Percentiles rank a stretch among this genome's conserved stretches.
Conservation (phyloP, 2,113 vertebrate genomes). For the Pterophyllum scalare region DNA sequence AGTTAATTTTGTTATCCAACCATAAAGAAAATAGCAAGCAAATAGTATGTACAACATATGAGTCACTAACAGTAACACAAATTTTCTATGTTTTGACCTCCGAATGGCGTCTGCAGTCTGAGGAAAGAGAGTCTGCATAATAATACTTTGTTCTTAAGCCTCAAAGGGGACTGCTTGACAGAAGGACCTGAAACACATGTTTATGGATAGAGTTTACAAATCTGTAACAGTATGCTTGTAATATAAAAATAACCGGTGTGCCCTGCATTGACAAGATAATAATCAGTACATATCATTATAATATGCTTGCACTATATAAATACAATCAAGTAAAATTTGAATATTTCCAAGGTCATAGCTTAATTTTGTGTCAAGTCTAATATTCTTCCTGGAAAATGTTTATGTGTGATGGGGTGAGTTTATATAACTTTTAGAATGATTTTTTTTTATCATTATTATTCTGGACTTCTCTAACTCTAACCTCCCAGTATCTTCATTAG, state of each 20-base stretch:
- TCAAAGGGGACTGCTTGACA: not conserved
- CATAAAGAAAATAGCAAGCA: not conserved
- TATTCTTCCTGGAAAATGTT: not conserved
- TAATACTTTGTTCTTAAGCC: slow-evolving; percentile 8
- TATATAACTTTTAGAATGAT: too few species aligned
- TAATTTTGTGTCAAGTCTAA: not conserved
- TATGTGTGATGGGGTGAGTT: not conserved
- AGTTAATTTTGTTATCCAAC: not conserved
- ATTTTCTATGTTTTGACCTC: not conserved
- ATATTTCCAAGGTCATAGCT: not conserved
- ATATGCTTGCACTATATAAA: not conserved
- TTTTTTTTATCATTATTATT: too few species aligned
- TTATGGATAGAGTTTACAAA: not conserved
- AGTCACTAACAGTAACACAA: not conserved
- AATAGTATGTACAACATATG: not conserved
- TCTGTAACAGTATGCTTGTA: not conserved
- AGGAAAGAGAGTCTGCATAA: slow-evolving; percentile 6
- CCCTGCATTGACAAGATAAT: not conserved
- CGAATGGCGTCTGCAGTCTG: not conserved
- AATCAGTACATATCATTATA: not conserved
- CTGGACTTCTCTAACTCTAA: too few species aligned
- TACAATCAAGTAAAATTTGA: not conserved
- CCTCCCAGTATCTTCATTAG: too few species aligned
- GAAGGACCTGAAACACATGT: not conserved
- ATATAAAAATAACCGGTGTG: not conserved